Evolutionary conservation across 92 coral and sea anemone species (phyloP), one percentile per base, ranked within the genome.

Genomic region (Epizoanthus stellaris): DNA sequence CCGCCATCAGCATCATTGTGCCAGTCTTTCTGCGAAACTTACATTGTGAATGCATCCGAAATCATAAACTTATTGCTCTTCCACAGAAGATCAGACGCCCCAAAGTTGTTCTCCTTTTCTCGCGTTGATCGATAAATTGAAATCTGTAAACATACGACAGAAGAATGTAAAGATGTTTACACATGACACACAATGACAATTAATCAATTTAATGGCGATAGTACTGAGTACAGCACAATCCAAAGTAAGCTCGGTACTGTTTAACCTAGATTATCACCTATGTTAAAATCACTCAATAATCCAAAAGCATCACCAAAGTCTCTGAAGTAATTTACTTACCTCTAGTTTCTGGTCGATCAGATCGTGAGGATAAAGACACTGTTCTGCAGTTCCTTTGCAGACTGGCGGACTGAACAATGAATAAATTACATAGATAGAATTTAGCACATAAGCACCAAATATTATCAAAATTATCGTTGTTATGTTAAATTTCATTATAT

Each of bases 371-470:
- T 49, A 61, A 53, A 96, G 91, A 84, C 99, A 96, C 36, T 89
- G 47, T 7, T 63, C 52, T 20, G 81, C n/a, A 9, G 85, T 87
- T 56, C 99, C 99, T 40, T 92, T 65, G 83, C 99, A 96, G 39
- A 45, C 86, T 57, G 99, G 99, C 5, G 93, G 80, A 77, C 89
- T 75, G 81, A 96, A 96, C 67, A 96, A 93, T 61, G 89, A 79
- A 87, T 93, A 96, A 54, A 96, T 90, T 2, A 94, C 92, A 73
- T 88, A 96, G 54, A 96, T 56, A 40, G 94, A 89, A 70, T 96
- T 93, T 47, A 90, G 74, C n/a, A 96, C 86, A 73, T 96, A 96
- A 45, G 88, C 77, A 17, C 87, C 93, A 73, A 96, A 96, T 21
- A 94, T 40, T 14, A 90, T 85, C 16, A 94, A 79, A 53, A 94